A percentile compares a stretch with the other conserved stretches of the same genome.
These are phyloP conservation scores for Ophioninae sp. DNA, from an alignment of 2,888 invertebrate genomes.

Conservation along the genomic window DNA sequence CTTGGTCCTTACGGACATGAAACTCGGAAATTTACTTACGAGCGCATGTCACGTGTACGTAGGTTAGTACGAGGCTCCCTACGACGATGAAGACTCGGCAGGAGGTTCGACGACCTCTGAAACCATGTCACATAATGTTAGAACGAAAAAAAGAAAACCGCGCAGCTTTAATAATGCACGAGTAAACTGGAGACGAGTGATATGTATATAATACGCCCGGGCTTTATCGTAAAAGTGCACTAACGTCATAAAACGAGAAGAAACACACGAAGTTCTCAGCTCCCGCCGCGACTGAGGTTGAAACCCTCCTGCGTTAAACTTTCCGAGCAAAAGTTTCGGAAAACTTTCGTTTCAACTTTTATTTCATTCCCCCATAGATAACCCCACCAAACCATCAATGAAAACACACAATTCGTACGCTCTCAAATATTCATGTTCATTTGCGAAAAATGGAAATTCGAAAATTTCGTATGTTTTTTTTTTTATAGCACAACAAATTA, in stretches of 20 bases:
- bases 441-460: too few species aligned
- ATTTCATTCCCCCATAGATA: too few species aligned
- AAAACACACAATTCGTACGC: too few species aligned
- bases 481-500: too few species aligned
- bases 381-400: too few species aligned
- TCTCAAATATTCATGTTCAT: too few species aligned
- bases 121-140: constrained; percentile 32
- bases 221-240: constrained; percentile 7
- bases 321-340: not conserved
- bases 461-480: too few species aligned
- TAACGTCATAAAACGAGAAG: not conserved
- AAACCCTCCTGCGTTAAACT: not conserved
- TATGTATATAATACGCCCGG: not conserved
- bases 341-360: too few species aligned
- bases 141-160: constrained; percentile 1
- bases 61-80: constrained; percentile 46
- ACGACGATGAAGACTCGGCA: constrained; percentile 39
- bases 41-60: constrained; percentile 43
- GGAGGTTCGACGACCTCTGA: constrained; percentile 55
- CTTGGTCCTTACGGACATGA: not conserved
- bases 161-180: constrained; percentile 3
- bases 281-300: not conserved
- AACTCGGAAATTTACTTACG: constrained; percentile 45
- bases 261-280: not conserved
- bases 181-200: not conserved